Conservation (phyloP, 2,797 vertebrate species). For the Rhynchonycteris naso region DNA sequence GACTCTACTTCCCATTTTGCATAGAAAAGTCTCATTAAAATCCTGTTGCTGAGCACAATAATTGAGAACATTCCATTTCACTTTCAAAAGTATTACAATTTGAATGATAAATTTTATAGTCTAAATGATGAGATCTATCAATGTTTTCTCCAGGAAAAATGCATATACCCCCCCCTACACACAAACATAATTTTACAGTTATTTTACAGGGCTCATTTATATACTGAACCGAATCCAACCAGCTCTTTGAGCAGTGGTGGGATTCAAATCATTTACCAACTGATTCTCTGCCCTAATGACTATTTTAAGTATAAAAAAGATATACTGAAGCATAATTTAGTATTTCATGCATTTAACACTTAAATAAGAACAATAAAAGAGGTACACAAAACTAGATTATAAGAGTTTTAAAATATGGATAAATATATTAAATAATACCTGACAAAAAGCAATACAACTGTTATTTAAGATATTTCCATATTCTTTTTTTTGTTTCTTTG, state of each 20-base stretch:
- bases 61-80: background rate
- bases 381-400: too few species aligned
- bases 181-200: background rate
- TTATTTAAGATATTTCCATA: too few species aligned
- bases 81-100: background rate
- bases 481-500: too few species aligned
- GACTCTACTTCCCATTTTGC: background rate
- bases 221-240: background rate
- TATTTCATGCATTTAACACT: too few species aligned
- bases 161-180: background rate
- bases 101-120: conserved; percentile 11
- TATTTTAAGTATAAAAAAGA: too few species aligned
- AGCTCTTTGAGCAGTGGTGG: background rate
- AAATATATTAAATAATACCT: too few species aligned
- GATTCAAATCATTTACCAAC: too few species aligned
- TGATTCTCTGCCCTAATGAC: too few species aligned
- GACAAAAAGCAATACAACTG: too few species aligned
- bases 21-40: background rate
- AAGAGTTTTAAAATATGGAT: too few species aligned
- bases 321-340: too few species aligned
- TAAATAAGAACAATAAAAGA: too few species aligned
- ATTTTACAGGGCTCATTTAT: background rate
- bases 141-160: background rate
- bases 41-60: background rate
- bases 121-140: background rate